These are phyloP conservation scores for Opisthocomus hoazin DNA, from an alignment of 2,113 vertebrate genomes.

Conservation along the genomic window DNA sequence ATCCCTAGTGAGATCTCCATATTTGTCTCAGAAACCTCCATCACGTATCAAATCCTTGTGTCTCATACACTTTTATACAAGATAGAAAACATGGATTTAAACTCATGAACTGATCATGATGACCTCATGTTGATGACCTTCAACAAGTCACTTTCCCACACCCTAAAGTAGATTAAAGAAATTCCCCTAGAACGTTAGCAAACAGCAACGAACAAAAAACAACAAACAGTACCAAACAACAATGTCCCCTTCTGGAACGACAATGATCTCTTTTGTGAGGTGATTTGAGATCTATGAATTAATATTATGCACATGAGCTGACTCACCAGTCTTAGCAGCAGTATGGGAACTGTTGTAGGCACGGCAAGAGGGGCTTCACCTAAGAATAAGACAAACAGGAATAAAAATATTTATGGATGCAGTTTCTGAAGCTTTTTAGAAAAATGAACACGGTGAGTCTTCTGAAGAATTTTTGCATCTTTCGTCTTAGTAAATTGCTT, in stretches of 20 bases:
- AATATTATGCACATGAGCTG: background rate
- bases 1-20: background rate
- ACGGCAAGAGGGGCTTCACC: background rate
- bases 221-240: no score
- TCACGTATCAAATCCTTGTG: background rate
- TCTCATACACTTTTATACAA: background rate
- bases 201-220: no score
- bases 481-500: background rate
- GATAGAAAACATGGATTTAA: background rate
- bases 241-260: background rate
- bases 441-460: background rate
- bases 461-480: background rate
- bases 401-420: background rate
- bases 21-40: background rate
- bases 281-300: background rate
- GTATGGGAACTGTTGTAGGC: background rate
- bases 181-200: no score
- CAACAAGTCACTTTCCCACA: background rate
- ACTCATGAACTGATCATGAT: background rate
- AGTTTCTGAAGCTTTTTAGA: background rate
- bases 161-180: no score
- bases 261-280: background rate
- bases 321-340: background rate
- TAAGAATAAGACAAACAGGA: background rate
- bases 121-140: accelerated